Percentiles rank a stretch among this genome's conserved stretches.
Evolutionary conservation across 2,113 vertebrate species (phyloP).

Genomic region (Chamaetylas fuelleborni): DNA sequence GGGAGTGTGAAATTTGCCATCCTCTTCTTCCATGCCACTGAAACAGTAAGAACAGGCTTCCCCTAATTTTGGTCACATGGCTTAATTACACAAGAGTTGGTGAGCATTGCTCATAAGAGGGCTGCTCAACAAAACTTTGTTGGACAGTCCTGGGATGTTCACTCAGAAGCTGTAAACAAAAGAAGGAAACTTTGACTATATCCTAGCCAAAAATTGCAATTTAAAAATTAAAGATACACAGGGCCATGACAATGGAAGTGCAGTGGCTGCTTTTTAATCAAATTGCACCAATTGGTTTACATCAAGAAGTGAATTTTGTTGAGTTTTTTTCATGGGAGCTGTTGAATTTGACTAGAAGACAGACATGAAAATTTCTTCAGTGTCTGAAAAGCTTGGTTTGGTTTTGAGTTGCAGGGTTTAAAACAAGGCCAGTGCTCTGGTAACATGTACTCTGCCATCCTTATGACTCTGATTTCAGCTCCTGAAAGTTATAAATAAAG

Average conservation of each 20-base stretch:
- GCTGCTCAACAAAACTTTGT: not conserved
- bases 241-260: not conserved
- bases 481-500: not conserved
- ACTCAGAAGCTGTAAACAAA: not conserved
- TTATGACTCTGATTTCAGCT: not conserved
- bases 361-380: not conserved
- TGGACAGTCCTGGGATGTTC: not conserved
- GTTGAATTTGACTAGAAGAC: not conserved
- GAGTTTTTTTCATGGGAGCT: not conserved
- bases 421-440: not conserved
- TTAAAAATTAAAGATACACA: not conserved
- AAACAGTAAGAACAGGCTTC: not conserved
- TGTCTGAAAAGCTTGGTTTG: not conserved
- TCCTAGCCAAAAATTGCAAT: not conserved
- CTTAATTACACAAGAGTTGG: not conserved
- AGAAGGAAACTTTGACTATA: not conserved
- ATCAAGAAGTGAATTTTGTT: not conserved
- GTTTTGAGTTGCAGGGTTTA: not conserved
- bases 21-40: not conserved
- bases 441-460: accelerated
- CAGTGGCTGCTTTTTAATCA: not conserved
- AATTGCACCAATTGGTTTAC: not conserved
- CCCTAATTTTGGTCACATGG: not conserved
- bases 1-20: not conserved
- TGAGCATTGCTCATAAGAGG: not conserved